These are phyloP conservation scores for Nymphalis urticae DNA, from an alignment of 2,888 invertebrate genomes.

Conservation along the genomic window DNA sequence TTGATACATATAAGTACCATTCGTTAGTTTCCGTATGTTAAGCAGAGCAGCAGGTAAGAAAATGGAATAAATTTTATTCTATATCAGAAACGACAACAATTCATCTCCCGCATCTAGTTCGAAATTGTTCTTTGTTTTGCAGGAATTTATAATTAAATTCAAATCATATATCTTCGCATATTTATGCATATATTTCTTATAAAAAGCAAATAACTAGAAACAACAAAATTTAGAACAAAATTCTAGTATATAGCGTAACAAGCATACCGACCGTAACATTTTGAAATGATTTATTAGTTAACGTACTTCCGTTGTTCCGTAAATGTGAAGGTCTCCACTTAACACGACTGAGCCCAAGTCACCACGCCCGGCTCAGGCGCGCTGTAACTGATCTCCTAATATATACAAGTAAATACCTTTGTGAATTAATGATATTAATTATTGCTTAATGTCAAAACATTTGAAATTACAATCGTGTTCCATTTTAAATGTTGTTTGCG, in stretches of 20 bases:
- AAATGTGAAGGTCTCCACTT: conserved; percentile 49
- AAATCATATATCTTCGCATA: too few species aligned
- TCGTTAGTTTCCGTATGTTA: too few species aligned
- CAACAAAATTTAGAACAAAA: background rate
- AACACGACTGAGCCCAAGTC: conserved; percentile 39
- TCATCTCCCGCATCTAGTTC: too few species aligned
- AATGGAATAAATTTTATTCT: too few species aligned
- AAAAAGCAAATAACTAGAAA: too few species aligned
- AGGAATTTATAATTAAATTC: too few species aligned
- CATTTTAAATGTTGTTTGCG: background rate
- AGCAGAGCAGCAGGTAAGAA: too few species aligned
- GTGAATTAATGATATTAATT: conserved; percentile 1
- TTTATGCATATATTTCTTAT: too few species aligned
- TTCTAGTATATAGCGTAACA: background rate
- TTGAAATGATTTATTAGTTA: conserved; percentile 17
- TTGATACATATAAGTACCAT: too few species aligned
- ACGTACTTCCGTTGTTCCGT: conserved; percentile 17
- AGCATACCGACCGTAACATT: conserved; percentile 12
- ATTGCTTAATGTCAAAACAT: background rate
- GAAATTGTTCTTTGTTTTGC: too few species aligned
- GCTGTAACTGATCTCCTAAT: background rate
- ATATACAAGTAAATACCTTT: background rate
- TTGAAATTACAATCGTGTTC: background rate
- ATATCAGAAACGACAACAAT: too few species aligned
- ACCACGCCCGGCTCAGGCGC: conserved; percentile 25